Percentiles rank a stretch among this genome's conserved stretches.
Evolutionary conservation across 1,140 invertebrate species (phyloP).

Genomic region (Microplitis demolitor): DNA sequence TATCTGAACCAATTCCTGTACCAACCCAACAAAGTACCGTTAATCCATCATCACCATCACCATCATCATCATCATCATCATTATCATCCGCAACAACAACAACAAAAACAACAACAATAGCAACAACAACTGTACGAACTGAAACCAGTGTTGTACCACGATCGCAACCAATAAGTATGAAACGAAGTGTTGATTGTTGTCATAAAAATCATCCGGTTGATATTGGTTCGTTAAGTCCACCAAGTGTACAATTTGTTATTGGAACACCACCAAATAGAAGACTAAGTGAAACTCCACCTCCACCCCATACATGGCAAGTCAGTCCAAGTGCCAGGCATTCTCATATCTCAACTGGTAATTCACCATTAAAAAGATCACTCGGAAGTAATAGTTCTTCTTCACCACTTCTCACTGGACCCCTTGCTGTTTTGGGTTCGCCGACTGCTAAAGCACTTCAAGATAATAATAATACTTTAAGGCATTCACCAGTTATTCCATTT

Average conservation of each 20-base stretch:
- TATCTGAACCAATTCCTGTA: conserved; percentile 79
- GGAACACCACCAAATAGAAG: conserved; percentile 82
- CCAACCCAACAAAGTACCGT: conserved; percentile 70
- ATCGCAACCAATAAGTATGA: conserved; percentile 83
- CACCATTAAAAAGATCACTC: conserved; percentile 73
- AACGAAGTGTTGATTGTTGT: conserved; percentile 69
- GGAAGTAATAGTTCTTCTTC: conserved; percentile 69
- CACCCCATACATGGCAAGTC: conserved; percentile 80
- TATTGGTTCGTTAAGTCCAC: conserved; percentile 88
- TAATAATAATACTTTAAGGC: conserved; percentile 66
- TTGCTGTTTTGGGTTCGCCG: conserved; percentile 67
- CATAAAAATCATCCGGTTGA: conserved; percentile 69
- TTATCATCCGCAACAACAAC: too few species aligned
- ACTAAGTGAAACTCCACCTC: conserved; percentile 74
- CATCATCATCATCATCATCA: conserved; percentile 40
- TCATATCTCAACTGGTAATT: conserved; percentile 65
- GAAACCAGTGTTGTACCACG: conserved; percentile 68
- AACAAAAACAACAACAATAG: too few species aligned
- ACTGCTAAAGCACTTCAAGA: conserved; percentile 66
- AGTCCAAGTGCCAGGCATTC: conserved; percentile 66
- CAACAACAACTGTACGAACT: conserved; percentile 37
- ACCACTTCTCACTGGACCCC: conserved; percentile 68
- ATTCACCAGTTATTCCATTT: conserved; percentile 68
- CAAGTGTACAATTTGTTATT: conserved; percentile 87
- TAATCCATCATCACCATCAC: conserved; percentile 49